A percentile compares a stretch with the other conserved stretches of the same genome.
phyloP scores from a whole-genome alignment of 2,113 vertebrate species.

The Choloepus hoffmanni region DNA sequence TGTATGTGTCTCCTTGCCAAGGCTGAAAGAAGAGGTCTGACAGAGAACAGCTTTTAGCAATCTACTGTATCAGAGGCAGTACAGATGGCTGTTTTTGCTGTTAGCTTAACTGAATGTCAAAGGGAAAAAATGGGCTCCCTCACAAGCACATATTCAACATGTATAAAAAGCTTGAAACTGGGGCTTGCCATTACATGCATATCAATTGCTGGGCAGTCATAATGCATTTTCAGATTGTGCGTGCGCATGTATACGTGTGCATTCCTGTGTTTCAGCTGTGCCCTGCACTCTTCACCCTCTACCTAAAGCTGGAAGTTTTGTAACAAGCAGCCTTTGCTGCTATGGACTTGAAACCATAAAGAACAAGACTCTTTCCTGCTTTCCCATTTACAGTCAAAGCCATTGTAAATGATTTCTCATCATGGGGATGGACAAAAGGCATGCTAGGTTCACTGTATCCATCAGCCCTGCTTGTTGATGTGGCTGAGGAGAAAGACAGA shows the following conservation, averaged over 20 bases:
- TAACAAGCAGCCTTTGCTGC: background rate
- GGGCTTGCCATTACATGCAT: background rate
- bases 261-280: background rate
- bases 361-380: constrained; percentile 7
- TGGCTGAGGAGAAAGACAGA: background rate
- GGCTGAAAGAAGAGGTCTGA: constrained; percentile 66
- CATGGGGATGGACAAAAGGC: background rate
- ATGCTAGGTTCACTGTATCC: background rate
- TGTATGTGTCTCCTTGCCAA: constrained; percentile 53
- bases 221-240: background rate
- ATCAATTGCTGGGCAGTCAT: background rate
- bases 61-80: constrained; percentile 67
- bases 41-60: constrained; percentile 73
- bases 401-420: background rate
- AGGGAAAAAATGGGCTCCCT: background rate
- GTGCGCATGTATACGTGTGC: background rate
- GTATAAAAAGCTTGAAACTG: background rate
- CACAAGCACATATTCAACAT: background rate
- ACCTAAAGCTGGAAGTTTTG: constrained; percentile 3
- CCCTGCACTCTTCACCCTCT: background rate
- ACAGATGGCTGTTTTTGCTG: constrained; percentile 74
- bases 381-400: background rate
- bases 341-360: background rate
- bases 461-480: background rate
- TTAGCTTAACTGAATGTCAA: constrained; percentile 65